Evolutionary conservation across 2,113 vertebrate genomes (phyloP), one percentile per base, ranked within the genome.

Genomic region (Dipodomys merriami): DNA sequence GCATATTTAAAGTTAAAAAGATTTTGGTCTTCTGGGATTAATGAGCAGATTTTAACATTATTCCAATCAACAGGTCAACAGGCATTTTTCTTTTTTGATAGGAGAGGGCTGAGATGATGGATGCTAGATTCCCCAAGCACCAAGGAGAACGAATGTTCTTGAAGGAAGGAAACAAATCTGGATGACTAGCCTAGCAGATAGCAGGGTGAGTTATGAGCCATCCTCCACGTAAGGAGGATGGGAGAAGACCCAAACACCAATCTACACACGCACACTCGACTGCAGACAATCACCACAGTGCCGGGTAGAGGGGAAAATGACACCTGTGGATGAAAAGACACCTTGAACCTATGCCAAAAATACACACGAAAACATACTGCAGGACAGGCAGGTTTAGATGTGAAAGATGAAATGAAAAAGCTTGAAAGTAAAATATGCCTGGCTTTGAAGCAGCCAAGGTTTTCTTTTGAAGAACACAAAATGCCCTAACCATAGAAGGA

Each of bases 31-130:
- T 62, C 10, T 30, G 46, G 5, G 30, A 78, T 86, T 72, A 79
- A 92, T 0, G 82, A 35, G 77, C 1, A 79, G 57, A 82, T 53
- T 73, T 83, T 57, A 86, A 86, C 33, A 93, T 15, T 83, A 86
- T 86, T 79, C 44, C 76, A 67, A 20, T 16, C 25, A 60, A 79
- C 86, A 68, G 4, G 4, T 57, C 19, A 33, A 6, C 2, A 10
- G 71, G 9, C 7, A 33, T 19, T 35, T 33, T 53, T 64, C 13
- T 69, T 83, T 49, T 83, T 6, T 23, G 30, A 5, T 19, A 3
- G 12, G 13, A 25, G 12, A 6, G n/a, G 30, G 1, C 18, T 68
- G 18, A 69, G 23, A 13, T 46, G 79, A 69, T 7, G 18, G 19
- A 49, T 1, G 19, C 16, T 72, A 6, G 44, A 91, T 72, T 65